Evolutionary conservation across 2,888 invertebrate genomes (phyloP), one percentile per base, ranked within the genome.

Genomic region (Cenopis cana): DNA sequence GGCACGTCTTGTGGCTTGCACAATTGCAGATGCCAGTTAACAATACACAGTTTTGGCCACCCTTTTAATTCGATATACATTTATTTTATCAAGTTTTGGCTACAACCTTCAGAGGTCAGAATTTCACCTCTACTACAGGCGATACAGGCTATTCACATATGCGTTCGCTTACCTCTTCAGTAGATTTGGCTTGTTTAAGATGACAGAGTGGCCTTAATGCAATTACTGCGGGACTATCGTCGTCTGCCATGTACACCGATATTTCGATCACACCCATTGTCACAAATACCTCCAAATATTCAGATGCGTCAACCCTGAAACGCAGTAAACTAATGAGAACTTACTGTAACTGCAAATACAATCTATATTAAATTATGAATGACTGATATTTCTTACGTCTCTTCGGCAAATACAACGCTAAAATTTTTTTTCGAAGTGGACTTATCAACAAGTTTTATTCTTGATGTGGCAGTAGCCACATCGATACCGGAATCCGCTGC

Each of bases 261-360:
- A 90, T 5, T n/a, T 89, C 87, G 11, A 93, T 82, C 14, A 80
- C 81, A 12, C 93, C 93, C 87, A 92, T 87, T 0, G 93, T 91
- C 55, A 93, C 80, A 72, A 85, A 91, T 60, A 91, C 76, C 69
- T 93, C 93, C 54, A 91, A 59, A 72, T 83, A 85, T 2, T 90
- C 87, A 5, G 82, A 82, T 5, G 82, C 62, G 0, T 83, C 79
- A 3, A 72, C 61, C 46, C 86, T 85, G 71, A 0, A 72, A 61
- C 24, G 66, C 8, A 46, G n/a, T 46, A 46, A 46, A 46, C n/a
- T 14, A n/a, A n/a, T 46, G 8, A 46, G 46, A 46, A n/a, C 46
- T 46, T 46, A 46, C 46, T 14, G n/a, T 46, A n/a, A 46, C 46
- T 46, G 46, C n/a, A n/a, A n/a, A n/a, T 46, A 6, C 14, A n/a